Evolutionary conservation across 2,888 invertebrate species (phyloP).

Genomic region (Amphipyra berbera): DNA sequence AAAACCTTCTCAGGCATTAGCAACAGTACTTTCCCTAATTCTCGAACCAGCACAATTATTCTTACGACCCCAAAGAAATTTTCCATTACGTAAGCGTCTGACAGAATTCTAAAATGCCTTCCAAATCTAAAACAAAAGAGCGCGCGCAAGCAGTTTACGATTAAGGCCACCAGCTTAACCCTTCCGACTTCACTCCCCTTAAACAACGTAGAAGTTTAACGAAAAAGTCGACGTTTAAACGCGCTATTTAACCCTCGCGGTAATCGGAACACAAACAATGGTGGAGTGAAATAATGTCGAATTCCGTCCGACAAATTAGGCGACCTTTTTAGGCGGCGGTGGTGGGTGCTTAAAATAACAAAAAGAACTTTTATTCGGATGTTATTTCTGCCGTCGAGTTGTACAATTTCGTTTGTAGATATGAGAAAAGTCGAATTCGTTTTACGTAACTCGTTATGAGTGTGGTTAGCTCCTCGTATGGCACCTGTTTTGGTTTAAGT

Average conservation of each 20-base stretch:
- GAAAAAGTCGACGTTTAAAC: slow-evolving; percentile 84
- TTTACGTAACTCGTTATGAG: slow-evolving; percentile 50
- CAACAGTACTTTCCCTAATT: slow-evolving; percentile 32
- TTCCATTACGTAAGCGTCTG: slow-evolving; percentile 57
- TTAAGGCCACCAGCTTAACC: slow-evolving; percentile 81
- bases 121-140: slow-evolving; percentile 74
- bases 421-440: slow-evolving; percentile 57
- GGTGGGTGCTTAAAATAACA: slow-evolving; percentile 79
- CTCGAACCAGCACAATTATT: slow-evolving; percentile 48
- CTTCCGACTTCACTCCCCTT: slow-evolving; percentile 82
- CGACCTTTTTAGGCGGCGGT: slow-evolving; percentile 80
- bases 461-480: slow-evolving; percentile 42
- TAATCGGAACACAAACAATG: slow-evolving; percentile 88
- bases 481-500: slow-evolving; percentile 36
- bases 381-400: slow-evolving; percentile 62
- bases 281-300: slow-evolving; percentile 84
- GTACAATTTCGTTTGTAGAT: slow-evolving; percentile 54
- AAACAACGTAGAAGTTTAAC: slow-evolving; percentile 80
- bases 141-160: slow-evolving; percentile 80
- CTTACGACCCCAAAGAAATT: slow-evolving; percentile 49
- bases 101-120: slow-evolving; percentile 62
- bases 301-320: slow-evolving; percentile 88
- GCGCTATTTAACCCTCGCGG: slow-evolving; percentile 86
- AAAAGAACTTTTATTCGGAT: slow-evolving; percentile 73
- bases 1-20: slow-evolving; percentile 3